Evolutionary conservation across 64 coral and sea anemone species (phyloP).

Genomic region (Actinia tenebrosa): DNA sequence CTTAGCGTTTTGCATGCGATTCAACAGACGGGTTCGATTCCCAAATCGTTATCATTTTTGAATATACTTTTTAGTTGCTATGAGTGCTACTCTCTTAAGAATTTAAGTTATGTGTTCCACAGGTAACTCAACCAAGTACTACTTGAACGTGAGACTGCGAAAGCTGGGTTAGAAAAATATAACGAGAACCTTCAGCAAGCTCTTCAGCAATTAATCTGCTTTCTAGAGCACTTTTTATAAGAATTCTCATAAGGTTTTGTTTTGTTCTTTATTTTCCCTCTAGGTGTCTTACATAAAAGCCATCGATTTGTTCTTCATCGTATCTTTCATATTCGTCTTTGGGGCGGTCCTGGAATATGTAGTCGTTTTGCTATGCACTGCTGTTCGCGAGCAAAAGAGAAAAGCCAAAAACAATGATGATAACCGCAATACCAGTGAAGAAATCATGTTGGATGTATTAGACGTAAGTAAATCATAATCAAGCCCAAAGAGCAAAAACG

Average conservation of each 20-base stretch:
- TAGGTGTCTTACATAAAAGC: conserved; percentile 86
- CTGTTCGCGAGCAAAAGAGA: not conserved
- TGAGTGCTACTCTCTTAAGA: no score
- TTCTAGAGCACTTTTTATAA: not conserved
- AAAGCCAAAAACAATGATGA: not conserved
- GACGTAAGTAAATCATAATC: not conserved
- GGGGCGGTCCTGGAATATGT: conserved; percentile 71
- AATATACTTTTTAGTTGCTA: no score
- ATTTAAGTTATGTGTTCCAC: no score
- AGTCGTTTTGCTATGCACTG: conserved; percentile 37
- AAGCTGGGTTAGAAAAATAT: no score
- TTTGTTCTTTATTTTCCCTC: not conserved
- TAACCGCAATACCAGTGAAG: not conserved
- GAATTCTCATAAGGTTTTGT: not conserved
- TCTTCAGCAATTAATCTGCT: no score
- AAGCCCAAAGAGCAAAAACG: no score
- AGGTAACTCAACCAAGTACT: no score
- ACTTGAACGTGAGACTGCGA: no score
- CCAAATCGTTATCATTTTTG: no score
- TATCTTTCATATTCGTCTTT: conserved; percentile 86
- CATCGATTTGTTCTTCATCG: conserved; percentile 71
- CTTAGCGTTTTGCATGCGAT: no score
- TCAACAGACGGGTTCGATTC: no score
- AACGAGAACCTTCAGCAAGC: no score
- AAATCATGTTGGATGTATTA: not conserved